Base-by-base conservation (phyloP, 2,113 vertebrate species). In the Psittacara wagleri region DNA sequence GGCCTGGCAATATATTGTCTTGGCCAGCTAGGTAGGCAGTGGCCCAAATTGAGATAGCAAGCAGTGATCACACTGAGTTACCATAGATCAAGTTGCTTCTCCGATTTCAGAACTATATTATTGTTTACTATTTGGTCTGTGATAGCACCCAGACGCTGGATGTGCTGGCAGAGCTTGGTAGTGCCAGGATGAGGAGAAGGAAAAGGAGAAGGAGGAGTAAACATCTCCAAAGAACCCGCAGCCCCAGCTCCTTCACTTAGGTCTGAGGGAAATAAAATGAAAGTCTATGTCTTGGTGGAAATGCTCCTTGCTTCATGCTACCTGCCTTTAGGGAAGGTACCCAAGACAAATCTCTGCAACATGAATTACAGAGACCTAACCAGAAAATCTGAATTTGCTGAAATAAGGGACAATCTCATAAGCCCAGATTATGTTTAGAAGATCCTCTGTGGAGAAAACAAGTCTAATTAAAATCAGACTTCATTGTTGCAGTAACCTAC, bases 381-480 rank as follows among this genome's bases (percentile, higher is more conserved):
- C 12, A 80, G 46, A 88, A 86, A 54, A 55, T 54, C 23, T n/a
- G n/a, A 72, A 59, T 78, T 75, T 84, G 39, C 43, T 46, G 72
- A 57, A 94, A 78, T 49, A 81, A 86, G 15, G 31, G n/a, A 64
- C 37, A 81, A 19, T 75, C 7, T 67, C 43, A 84, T 68, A 92
- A 93, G 17, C 22, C 15, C 25, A 82, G 31, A 9, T 52, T 94
- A 92, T 92, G 92, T 97, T 92, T 94, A 88, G 69, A 90, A 95
- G 80, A 44, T 75, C 10, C 28, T 94, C 51, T 88, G 48, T 67
- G 76, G 37, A 75, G 35, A 86, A 95, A 94, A 35, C 35, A 35
- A 84, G 68, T 92, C 79, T 93, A 83, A 96, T 95, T 92, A 77
- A 72, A 94, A 88, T 3, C 92, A 92, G 73, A 33, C 31, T 91